phyloP scores from a whole-genome alignment of 2,888 invertebrate species.

The Phania funesta region DNA sequence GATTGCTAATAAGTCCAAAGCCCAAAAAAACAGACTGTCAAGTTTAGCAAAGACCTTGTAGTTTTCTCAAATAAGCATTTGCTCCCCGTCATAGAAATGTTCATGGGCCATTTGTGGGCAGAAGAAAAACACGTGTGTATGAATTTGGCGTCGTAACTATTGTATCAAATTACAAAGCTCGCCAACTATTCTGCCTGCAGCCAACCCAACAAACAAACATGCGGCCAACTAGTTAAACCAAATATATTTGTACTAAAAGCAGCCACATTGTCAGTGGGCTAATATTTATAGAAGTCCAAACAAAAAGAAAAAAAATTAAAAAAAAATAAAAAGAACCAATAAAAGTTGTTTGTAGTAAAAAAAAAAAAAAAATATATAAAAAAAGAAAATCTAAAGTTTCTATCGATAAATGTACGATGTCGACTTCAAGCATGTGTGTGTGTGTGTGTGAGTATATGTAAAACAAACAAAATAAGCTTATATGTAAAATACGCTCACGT shows the following conservation, averaged over 20 bases:
- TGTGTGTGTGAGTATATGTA: neutral
- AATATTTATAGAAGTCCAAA: slow-evolving; percentile 2
- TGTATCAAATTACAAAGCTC: slow-evolving; percentile 24
- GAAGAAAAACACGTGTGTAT: slow-evolving; percentile 23
- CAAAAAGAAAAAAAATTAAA: neutral
- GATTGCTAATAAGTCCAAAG: too few relatives aligned
- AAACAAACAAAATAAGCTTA: slow-evolving; percentile 11
- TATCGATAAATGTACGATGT: slow-evolving; percentile 26
- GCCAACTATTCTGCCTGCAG: slow-evolving; percentile 5
- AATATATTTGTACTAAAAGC: neutral
- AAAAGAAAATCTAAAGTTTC: slow-evolving; percentile 20
- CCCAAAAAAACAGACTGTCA: too few relatives aligned
- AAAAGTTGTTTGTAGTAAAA: neutral
- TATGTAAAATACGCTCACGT: neutral
- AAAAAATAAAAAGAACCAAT: neutral
- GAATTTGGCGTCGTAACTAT: slow-evolving; percentile 22
- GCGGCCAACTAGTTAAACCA: slow-evolving; percentile 19
- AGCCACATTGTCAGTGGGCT: slow-evolving; percentile 37
- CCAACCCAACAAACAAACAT: neutral
- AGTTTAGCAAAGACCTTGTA: neutral
- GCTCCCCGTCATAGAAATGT: neutral
- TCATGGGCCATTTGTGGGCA: neutral
- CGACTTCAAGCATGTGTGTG: neutral
- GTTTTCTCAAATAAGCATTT: neutral
- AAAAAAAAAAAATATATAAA: neutral